These are phyloP conservation scores for Agonopterix alstromeriana DNA, from an alignment of 2,888 invertebrate species.

Conservation along the genomic window DNA sequence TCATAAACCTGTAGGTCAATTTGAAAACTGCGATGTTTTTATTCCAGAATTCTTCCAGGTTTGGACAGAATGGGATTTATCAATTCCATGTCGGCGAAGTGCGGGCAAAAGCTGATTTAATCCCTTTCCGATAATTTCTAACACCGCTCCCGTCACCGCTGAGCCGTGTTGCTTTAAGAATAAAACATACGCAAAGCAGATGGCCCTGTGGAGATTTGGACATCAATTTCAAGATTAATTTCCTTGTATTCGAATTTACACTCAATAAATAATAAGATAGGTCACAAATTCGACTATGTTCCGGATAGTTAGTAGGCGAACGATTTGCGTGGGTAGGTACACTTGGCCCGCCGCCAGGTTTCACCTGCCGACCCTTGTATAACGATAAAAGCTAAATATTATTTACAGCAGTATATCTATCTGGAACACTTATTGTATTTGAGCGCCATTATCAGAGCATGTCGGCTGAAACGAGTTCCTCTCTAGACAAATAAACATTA, in stretches of 20 bases:
- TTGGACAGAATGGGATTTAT: too few relatives aligned
- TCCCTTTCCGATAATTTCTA: too few relatives aligned
- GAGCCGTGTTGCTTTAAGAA: too few relatives aligned
- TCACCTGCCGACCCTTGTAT: slow-evolving; percentile 70
- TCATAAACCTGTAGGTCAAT: too few relatives aligned
- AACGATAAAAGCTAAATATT: slow-evolving; percentile 65
- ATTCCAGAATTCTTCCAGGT: too few relatives aligned
- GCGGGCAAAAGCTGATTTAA: too few relatives aligned
- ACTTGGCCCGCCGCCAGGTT: slow-evolving; percentile 56
- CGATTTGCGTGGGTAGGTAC: slow-evolving; percentile 56
- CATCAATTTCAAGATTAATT: slow-evolving; percentile 5
- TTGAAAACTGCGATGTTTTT: too few relatives aligned
- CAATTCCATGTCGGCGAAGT: too few relatives aligned
- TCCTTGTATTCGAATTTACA: slow-evolving; percentile 11
- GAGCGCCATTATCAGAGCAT: slow-evolving; percentile 26
- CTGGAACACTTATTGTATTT: slow-evolving; percentile 43
- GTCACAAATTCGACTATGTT: slow-evolving; percentile 2
- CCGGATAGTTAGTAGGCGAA: slow-evolving; percentile 29
- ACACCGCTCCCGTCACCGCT: too few relatives aligned
- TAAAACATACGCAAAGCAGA: slow-evolving; percentile 3
- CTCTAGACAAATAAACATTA: background rate
- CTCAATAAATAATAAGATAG: slow-evolving; percentile 1
- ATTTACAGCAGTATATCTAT: slow-evolving; percentile 46
- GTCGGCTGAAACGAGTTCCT: background rate
- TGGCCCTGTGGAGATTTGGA: slow-evolving; percentile 4